Evolutionary conservation across 1,140 invertebrate genomes (phyloP).

Genomic region (Lasioglossum albipes): DNA sequence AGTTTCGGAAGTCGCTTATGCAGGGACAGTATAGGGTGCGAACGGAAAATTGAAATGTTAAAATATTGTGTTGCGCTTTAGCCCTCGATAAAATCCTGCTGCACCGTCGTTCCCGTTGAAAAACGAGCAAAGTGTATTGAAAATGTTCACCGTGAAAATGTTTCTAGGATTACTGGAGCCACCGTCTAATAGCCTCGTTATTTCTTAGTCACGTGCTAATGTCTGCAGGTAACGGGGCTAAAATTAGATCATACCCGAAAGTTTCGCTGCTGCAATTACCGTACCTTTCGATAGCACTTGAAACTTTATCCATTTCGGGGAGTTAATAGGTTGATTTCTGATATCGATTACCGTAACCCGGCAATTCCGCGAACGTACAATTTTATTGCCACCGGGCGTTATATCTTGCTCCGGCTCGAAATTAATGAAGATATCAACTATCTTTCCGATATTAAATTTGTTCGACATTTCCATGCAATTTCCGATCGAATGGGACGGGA

Average conservation of each 20-base stretch:
- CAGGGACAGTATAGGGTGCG: not conserved
- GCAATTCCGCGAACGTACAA: not conserved
- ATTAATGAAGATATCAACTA: not conserved
- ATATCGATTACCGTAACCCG: conserved; percentile 28
- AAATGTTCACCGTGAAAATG: not conserved
- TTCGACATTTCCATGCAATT: not conserved
- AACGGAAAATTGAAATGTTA: not conserved
- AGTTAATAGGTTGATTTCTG: conserved; percentile 28
- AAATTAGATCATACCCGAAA: conserved; percentile 18
- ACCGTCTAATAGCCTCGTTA: conserved; percentile 5
- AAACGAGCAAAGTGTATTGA: not conserved
- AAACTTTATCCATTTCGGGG: conserved; percentile 32
- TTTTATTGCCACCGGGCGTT: conserved; percentile 11
- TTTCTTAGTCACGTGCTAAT: conserved; percentile 11
- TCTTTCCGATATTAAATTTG: not conserved
- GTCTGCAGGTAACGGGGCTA: not conserved
- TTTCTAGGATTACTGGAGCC: not conserved
- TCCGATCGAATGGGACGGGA: no score
- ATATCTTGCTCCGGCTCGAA: not conserved
- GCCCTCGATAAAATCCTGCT: conserved; percentile 4
- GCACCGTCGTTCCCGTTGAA: not conserved
- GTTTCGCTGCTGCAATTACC: conserved; percentile 24
- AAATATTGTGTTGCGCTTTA: conserved; percentile 31
- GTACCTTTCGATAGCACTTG: conserved; percentile 1
- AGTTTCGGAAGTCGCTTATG: no score